Evolutionary conservation across 2,113 vertebrate genomes (phyloP).

Genomic region (Vanacampus margaritifer): DNA sequence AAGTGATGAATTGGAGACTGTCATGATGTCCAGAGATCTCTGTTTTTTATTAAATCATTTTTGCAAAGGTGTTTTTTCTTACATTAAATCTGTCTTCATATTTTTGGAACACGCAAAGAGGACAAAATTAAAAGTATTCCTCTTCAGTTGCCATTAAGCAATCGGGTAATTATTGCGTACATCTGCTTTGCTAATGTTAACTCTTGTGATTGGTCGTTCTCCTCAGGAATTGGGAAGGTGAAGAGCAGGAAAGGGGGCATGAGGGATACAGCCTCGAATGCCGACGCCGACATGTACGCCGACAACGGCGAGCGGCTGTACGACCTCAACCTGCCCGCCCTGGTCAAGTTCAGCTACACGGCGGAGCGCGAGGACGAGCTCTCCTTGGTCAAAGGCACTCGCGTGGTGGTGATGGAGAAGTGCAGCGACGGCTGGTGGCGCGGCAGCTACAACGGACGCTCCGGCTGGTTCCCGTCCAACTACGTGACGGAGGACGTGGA

Average conservation of each 20-base stretch:
- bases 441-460: conserved; percentile 81
- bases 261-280: conserved; percentile 79
- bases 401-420: conserved; percentile 90
- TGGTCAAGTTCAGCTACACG: conserved; percentile 88
- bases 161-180: neutral
- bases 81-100: too few relatives aligned
- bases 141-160: too few relatives aligned
- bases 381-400: conserved; percentile 84
- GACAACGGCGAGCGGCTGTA: conserved; percentile 85
- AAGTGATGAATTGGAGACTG: too few relatives aligned
- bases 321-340: conserved; percentile 85
- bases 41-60: too few relatives aligned
- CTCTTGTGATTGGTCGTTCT: conserved; percentile 2
- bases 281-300: conserved; percentile 76
- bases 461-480: conserved; percentile 91
- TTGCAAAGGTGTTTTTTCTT: too few relatives aligned
- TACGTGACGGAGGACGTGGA: conserved; percentile 87
- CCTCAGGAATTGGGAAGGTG: conserved; percentile 84
- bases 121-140: too few relatives aligned
- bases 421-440: conserved; percentile 94
- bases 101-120: too few relatives aligned
- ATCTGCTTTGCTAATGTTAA: neutral
- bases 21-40: too few relatives aligned
- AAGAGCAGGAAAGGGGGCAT: conserved; percentile 80
- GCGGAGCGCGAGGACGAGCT: conserved; percentile 89